A percentile compares a stretch with the other conserved stretches of the same genome.
phyloP scores from a whole-genome alignment of 2,797 vertebrate genomes.

The Moxostoma hubbsi region DNA sequence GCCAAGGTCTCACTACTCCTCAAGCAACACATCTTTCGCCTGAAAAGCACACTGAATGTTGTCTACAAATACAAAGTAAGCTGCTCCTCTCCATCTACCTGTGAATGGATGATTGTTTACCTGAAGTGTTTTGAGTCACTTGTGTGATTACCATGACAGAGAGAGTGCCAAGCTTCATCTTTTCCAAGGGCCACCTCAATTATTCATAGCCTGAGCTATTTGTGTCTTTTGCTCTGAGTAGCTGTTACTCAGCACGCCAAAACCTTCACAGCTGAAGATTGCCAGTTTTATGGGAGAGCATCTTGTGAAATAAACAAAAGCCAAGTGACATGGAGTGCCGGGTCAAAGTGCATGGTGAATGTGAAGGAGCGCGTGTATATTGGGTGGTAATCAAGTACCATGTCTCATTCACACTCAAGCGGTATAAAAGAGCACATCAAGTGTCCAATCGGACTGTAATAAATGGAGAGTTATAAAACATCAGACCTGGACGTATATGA shows the following conservation, averaged over 20 bases:
- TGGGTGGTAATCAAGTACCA: constrained; percentile 51
- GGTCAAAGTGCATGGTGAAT: constrained; percentile 62
- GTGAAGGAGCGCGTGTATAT: constrained; percentile 51
- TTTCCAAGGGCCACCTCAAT: constrained; percentile 57
- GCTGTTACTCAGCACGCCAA: constrained; percentile 56
- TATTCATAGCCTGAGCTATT: constrained; percentile 61
- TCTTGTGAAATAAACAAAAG: constrained; percentile 67
- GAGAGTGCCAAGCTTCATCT: constrained; percentile 23
- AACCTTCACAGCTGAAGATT: constrained; percentile 62
- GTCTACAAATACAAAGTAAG: background rate
- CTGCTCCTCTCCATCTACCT: constrained; percentile 17
- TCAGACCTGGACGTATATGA: background rate
- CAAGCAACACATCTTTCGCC: background rate
- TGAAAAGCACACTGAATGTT: too few relatives aligned
- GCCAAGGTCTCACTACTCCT: constrained; percentile 37
- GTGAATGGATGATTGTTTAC: constrained; percentile 21
- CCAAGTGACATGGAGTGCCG: constrained; percentile 58
- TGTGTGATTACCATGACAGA: constrained; percentile 51
- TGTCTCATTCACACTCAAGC: constrained; percentile 35
- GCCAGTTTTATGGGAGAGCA: constrained; percentile 67
- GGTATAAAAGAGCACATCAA: constrained; percentile 35
- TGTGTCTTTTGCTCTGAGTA: constrained; percentile 67
- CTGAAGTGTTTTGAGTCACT: constrained; percentile 41
- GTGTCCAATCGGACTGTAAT: background rate
- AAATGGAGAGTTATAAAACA: constrained; percentile 3